Percentiles rank a stretch among this genome's conserved stretches.
Conservation (phyloP, 2,113 vertebrate species). For the Triplophysa dalaica region DNA sequence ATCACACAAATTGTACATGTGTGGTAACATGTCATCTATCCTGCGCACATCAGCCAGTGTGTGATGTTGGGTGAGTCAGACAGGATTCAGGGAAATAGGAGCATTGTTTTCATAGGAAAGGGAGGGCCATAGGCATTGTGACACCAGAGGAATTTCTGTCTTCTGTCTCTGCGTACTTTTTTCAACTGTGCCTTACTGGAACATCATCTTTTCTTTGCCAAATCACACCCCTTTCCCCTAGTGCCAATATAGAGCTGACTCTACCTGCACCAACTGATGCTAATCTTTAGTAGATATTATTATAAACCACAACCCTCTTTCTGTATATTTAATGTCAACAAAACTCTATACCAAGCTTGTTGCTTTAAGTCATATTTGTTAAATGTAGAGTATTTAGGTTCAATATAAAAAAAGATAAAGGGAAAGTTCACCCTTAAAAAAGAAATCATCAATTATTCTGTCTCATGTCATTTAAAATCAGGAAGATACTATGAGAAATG, state of each 20-base stretch:
- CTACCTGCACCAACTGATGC: constrained; percentile 12
- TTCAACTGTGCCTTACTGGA: constrained; percentile 63
- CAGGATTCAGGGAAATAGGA: constrained; percentile 69
- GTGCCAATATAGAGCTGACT: background rate
- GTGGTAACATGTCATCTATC: constrained; percentile 7
- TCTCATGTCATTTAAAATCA: too few species aligned
- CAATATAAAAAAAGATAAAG: background rate
- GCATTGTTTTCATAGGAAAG: constrained; percentile 53
- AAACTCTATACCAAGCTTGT: background rate
- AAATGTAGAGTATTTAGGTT: background rate
- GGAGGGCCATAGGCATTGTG: constrained; percentile 63
- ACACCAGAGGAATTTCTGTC: constrained; percentile 69
- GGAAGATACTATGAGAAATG: too few species aligned
- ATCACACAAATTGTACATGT: background rate
- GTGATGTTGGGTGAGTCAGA: constrained; percentile 64
- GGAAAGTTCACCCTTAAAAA: too few species aligned
- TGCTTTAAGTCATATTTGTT: background rate
- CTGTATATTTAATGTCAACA: background rate
- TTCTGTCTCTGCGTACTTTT: constrained; percentile 58
- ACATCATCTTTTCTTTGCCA: constrained; percentile 28
- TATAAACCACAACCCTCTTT: constrained; percentile 2
- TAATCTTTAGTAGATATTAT: constrained; percentile 6
- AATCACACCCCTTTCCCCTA: background rate
- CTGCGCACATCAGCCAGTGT: background rate
- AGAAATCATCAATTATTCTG: too few species aligned